Conservation (phyloP, 2,888 invertebrate genomes). For the Athetis lepigone region DNA sequence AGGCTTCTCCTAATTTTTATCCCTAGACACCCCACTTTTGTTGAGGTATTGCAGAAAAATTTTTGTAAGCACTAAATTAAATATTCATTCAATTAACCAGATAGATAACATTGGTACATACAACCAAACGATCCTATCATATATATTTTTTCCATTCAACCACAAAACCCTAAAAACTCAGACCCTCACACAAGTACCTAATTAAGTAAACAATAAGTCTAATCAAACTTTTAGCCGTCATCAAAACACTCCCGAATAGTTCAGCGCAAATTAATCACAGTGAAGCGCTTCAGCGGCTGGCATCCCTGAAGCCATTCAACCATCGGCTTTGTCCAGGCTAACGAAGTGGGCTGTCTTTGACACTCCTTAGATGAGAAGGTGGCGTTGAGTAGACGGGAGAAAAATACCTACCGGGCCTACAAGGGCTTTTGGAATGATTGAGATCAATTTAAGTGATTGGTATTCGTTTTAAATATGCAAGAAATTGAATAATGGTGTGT, state of each 20-base stretch:
- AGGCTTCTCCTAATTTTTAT: too few relatives aligned
- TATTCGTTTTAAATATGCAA: slow-evolving; percentile 1
- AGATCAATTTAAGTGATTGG: neutral
- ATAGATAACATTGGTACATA: too few relatives aligned
- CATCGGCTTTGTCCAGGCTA: slow-evolving; percentile 35
- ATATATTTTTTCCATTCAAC: too few relatives aligned
- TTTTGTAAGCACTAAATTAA: too few relatives aligned
- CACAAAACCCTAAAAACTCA: too few relatives aligned
- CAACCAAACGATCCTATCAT: too few relatives aligned
- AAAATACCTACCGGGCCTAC: slow-evolving; percentile 31
- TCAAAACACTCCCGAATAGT: slow-evolving; percentile 29
- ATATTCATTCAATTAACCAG: too few relatives aligned
- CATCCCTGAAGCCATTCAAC: slow-evolving; percentile 15
- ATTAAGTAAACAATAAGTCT: neutral
- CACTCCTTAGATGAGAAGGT: slow-evolving; percentile 43
- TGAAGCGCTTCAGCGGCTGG: slow-evolving; percentile 23
- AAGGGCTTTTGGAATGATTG: neutral
- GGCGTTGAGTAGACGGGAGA: slow-evolving; percentile 18
- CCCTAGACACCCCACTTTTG: too few relatives aligned
- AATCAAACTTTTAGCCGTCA: slow-evolving; percentile 1
- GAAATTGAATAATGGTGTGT: too few relatives aligned
- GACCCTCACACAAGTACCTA: neutral
- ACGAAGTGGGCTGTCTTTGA: slow-evolving; percentile 57
- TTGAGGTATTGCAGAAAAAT: too few relatives aligned
- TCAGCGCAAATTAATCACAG: slow-evolving; percentile 22